Conservation (phyloP, 2,797 vertebrate species). For the Phaenicophaeus curvirostris region DNA sequence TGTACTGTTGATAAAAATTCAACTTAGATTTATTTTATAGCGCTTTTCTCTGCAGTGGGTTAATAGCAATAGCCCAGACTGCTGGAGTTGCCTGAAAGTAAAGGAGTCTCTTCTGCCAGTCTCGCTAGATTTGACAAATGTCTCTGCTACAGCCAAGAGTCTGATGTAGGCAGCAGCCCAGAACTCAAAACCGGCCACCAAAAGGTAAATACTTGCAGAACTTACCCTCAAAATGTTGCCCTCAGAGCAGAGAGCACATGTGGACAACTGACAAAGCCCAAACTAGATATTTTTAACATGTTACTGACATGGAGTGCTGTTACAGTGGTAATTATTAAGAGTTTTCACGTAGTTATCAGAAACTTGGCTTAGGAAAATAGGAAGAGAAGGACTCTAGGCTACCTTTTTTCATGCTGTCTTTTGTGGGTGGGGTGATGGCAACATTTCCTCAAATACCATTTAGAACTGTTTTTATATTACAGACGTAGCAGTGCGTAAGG, state of each 20-base stretch:
- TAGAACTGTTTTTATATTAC: neutral
- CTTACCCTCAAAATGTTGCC: neutral
- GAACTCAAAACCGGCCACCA: neutral
- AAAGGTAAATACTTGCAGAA: neutral
- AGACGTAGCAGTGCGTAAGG: accelerated
- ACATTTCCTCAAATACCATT: neutral
- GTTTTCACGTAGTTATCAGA: neutral
- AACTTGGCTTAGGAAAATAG: neutral
- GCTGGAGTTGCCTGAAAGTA: neutral
- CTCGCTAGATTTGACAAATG: neutral
- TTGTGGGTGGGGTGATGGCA: neutral
- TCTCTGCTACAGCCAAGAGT: neutral
- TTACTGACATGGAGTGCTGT: neutral
- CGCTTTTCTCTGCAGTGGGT: neutral
- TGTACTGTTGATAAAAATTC: neutral
- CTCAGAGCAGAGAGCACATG: neutral
- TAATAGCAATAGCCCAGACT: neutral
- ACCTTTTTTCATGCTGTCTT: neutral
- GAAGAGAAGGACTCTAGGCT: neutral
- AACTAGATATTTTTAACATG: neutral
- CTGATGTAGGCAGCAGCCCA: neutral
- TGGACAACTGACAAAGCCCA: neutral
- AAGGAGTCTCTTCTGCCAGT: neutral
- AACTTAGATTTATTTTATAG: neutral
- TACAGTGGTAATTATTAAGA: neutral